These are phyloP conservation scores for Helicoverpa assulta DNA, from an alignment of 2,888 invertebrate species.

Conservation along the genomic window DNA sequence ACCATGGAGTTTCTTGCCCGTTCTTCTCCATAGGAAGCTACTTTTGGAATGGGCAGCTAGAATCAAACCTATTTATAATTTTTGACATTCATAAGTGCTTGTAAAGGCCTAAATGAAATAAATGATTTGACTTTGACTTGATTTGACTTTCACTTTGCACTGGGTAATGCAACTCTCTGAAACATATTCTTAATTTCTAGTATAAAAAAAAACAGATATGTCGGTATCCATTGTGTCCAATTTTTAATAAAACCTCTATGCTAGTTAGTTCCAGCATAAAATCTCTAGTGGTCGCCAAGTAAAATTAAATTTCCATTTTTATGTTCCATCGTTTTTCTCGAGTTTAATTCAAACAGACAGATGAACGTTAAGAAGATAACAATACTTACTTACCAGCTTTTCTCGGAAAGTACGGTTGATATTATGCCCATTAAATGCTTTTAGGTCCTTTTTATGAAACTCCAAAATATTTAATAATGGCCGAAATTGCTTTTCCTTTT, in stretches of 20 bases:
- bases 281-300: not conserved
- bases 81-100: no score
- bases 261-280: slow-evolving; percentile 11
- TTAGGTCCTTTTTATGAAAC: slow-evolving; percentile 28
- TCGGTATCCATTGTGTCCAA: no score
- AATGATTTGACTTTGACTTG: no score
- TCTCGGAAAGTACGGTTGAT: slow-evolving; percentile 11
- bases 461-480: slow-evolving; percentile 40
- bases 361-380: slow-evolving; percentile 26
- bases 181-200: no score
- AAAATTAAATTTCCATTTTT: slow-evolving; percentile 27
- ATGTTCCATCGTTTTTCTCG: slow-evolving; percentile 15
- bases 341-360: slow-evolving; percentile 30
- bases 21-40: no score
- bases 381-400: slow-evolving; percentile 14
- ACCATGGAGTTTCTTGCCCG: no score
- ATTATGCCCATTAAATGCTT: slow-evolving; percentile 19
- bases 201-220: no score
- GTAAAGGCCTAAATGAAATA: no score
- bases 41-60: no score
- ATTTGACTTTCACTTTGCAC: no score
- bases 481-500: slow-evolving; percentile 41
- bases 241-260: not conserved
- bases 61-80: no score
- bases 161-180: not conserved